These are phyloP conservation scores for Cromileptes altivelis DNA, from an alignment of 2,113 vertebrate genomes.

Conservation along the genomic window DNA sequence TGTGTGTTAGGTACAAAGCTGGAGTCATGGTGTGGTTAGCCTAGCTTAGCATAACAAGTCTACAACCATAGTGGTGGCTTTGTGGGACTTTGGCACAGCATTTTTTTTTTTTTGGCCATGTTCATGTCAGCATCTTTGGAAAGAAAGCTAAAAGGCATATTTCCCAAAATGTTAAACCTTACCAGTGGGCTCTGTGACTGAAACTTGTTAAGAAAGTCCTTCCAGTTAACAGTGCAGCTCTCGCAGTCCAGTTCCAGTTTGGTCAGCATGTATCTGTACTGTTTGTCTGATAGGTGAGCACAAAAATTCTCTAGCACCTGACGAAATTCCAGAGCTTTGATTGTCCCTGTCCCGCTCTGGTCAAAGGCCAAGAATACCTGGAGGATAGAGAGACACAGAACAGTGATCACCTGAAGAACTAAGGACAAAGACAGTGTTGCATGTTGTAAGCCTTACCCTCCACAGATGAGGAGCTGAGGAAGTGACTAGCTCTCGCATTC, in stretches of 20 bases:
- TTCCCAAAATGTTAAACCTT: constrained; percentile 24
- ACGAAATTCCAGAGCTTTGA: constrained; percentile 78
- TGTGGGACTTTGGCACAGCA: background rate
- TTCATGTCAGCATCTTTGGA: background rate
- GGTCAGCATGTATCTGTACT: constrained; percentile 82
- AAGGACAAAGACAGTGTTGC: background rate
- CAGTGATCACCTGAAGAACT: background rate
- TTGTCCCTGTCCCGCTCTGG: constrained; percentile 70
- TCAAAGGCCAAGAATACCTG: constrained; percentile 83
- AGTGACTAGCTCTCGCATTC: constrained; percentile 68
- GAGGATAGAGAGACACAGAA: background rate
- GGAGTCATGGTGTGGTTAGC: no score
- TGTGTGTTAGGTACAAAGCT: no score
- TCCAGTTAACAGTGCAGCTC: constrained; percentile 76
- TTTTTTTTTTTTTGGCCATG: background rate
- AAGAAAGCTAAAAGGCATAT: background rate
- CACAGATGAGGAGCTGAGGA: constrained; percentile 58
- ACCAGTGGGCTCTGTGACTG: constrained; percentile 71
- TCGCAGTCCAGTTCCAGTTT: constrained; percentile 75
- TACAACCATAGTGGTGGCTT: background rate
- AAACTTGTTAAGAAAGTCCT: constrained; percentile 81
- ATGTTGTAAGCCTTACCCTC: constrained; percentile 60
- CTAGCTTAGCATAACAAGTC: no score
- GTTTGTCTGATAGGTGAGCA: constrained; percentile 75
- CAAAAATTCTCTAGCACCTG: constrained; percentile 83